Evolutionary conservation across 2,888 invertebrate genomes (phyloP).

Genomic region (Pyrrhia umbra): DNA sequence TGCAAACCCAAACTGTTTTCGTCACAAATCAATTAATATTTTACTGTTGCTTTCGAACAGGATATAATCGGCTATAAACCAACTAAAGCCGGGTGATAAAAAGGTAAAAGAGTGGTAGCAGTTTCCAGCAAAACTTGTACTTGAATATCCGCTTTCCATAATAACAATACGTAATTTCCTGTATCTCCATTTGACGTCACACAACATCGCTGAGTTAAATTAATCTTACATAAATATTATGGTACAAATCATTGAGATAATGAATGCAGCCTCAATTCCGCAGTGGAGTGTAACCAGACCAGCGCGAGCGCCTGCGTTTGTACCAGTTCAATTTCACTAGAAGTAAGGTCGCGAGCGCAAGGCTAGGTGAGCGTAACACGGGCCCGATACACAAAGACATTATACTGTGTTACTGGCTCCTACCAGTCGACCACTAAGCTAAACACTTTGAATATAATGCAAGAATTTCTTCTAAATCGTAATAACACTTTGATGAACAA

Average conservation of each 20-base stretch:
- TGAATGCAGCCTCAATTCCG: constrained; percentile 70
- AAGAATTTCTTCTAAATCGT: not conserved
- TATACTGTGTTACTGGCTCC: constrained; percentile 7
- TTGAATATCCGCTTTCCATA: constrained; percentile 51
- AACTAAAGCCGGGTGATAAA: constrained; percentile 13
- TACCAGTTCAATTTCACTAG: constrained; percentile 88
- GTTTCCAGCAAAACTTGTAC: constrained; percentile 37
- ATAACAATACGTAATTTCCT: constrained; percentile 59
- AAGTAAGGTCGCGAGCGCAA: constrained; percentile 85
- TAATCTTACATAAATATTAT: constrained; percentile 59
- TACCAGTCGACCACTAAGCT: not conserved
- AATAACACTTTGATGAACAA: too few relatives aligned
- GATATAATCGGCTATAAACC: constrained; percentile 24
- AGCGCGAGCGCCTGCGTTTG: constrained; percentile 64
- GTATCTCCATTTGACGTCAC: constrained; percentile 35
- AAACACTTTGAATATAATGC: not conserved
- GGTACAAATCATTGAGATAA: constrained; percentile 62
- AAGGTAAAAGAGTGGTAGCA: constrained; percentile 14
- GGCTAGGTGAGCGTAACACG: constrained; percentile 82
- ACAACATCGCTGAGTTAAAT: constrained; percentile 39
- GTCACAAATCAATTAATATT: not conserved
- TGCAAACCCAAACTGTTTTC: not conserved
- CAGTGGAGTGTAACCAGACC: constrained; percentile 68
- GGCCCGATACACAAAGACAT: constrained; percentile 47
- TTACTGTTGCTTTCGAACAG: constrained; percentile 4